Evolutionary conservation across 2,888 invertebrate species (phyloP).

Genomic region (Rotaria sp.): DNA sequence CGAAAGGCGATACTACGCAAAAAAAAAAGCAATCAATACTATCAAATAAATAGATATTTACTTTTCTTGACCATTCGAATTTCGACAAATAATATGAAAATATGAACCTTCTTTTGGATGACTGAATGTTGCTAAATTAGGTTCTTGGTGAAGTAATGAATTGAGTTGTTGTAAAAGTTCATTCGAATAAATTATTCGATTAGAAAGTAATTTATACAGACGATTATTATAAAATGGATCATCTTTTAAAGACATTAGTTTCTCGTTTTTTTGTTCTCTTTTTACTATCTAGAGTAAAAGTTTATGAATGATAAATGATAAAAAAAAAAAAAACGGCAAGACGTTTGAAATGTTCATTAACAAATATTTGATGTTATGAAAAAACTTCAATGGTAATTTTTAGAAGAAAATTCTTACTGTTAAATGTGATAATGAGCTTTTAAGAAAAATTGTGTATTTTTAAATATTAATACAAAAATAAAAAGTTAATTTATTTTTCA

Average conservation of each 20-base stretch:
- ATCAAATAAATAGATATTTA: neutral
- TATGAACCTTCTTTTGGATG: constrained; percentile 1
- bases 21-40: neutral
- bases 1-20: constrained; percentile 15
- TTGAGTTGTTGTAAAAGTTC: neutral
- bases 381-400: too few relatives aligned
- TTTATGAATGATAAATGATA: too few relatives aligned
- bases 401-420: too few relatives aligned
- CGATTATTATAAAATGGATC: neutral
- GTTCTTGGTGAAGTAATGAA: neutral
- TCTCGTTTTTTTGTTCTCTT: too few relatives aligned
- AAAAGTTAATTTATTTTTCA: too few relatives aligned
- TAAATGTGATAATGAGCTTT: too few relatives aligned
- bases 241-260: neutral
- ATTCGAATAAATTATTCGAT: neutral
- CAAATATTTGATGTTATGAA: too few relatives aligned
- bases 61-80: neutral
- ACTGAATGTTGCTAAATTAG: neutral
- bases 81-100: neutral
- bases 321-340: too few relatives aligned
- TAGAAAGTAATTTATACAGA: neutral
- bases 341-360: too few relatives aligned
- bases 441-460: too few relatives aligned
- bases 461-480: too few relatives aligned
- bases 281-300: too few relatives aligned